These are phyloP conservation scores for Halichoerus grypus DNA, from an alignment of 2,113 vertebrate genomes.

Conservation along the genomic window DNA sequence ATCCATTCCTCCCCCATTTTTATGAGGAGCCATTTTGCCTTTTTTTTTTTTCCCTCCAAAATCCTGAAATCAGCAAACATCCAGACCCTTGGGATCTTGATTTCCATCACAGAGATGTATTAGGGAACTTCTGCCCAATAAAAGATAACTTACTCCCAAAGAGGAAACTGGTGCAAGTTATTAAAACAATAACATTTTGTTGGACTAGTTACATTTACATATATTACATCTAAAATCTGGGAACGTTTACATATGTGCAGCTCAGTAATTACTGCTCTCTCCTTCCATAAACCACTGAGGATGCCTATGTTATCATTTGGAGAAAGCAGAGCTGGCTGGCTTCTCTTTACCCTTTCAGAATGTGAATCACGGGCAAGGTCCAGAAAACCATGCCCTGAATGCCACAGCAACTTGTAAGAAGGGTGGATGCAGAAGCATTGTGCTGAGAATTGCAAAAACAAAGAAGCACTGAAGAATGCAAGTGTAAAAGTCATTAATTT, in stretches of 20 bases:
- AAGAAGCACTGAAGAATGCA: background rate
- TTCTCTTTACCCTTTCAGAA: slow-evolving; percentile 28
- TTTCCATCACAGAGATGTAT: background rate
- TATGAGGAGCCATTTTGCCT: background rate
- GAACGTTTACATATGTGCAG: background rate
- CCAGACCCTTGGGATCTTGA: background rate
- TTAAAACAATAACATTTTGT: background rate
- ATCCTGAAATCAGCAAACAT: background rate
- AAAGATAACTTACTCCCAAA: background rate
- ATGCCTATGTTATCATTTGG: background rate
- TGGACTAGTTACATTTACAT: background rate
- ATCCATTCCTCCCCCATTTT: background rate
- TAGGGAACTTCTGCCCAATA: background rate
- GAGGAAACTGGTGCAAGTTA: background rate
- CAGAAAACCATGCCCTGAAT: background rate
- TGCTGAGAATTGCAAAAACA: background rate
- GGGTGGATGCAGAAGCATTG: background rate
- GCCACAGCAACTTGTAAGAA: background rate
- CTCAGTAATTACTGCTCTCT: background rate
- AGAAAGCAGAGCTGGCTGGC: background rate
- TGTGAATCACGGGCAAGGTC: background rate
- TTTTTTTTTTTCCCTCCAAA: background rate
- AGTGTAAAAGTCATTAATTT: slow-evolving; percentile 45
- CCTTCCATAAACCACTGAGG: background rate
- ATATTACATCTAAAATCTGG: background rate